Percentiles rank a stretch among this genome's conserved stretches.
Conservation (phyloP, 2,113 vertebrate genomes). For the Hemiscyllium ocellatum region DNA sequence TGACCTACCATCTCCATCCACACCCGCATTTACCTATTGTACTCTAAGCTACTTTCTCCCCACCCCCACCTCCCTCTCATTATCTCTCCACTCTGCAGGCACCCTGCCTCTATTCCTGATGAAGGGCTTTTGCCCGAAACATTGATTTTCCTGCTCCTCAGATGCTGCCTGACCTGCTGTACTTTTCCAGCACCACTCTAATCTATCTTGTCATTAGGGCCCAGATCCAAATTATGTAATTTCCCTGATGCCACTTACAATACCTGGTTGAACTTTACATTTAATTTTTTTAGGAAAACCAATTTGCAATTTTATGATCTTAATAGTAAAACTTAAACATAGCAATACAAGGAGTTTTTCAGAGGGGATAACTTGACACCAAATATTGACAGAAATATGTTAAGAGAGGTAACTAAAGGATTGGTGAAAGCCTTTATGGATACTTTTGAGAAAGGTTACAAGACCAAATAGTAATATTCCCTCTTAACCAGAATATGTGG, state of each 20-base stretch:
- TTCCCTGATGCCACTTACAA: background rate
- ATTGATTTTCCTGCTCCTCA: too few species aligned
- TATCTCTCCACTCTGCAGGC: too few species aligned
- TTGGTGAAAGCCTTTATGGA: background rate
- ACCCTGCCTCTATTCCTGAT: too few species aligned
- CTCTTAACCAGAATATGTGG: background rate
- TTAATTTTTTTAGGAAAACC: background rate
- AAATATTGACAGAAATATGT: background rate
- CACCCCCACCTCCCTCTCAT: too few species aligned
- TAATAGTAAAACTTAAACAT: background rate
- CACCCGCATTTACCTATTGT: too few species aligned
- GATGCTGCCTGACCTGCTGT: too few species aligned
- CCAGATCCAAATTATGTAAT: background rate
- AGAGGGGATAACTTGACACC: background rate
- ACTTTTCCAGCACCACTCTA: too few species aligned
- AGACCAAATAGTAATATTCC: too few species aligned
- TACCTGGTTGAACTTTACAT: background rate
- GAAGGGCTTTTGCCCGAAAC: too few species aligned
- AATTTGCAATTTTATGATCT: background rate
- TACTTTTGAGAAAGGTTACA: background rate
- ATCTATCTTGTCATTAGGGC: background rate
- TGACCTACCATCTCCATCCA: too few species aligned
- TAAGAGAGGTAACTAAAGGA: background rate
- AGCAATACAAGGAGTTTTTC: background rate
- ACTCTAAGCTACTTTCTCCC: too few species aligned